Evolutionary conservation across 2,888 invertebrate species (phyloP).

Genomic region (Koerneria pararmatus): DNA sequence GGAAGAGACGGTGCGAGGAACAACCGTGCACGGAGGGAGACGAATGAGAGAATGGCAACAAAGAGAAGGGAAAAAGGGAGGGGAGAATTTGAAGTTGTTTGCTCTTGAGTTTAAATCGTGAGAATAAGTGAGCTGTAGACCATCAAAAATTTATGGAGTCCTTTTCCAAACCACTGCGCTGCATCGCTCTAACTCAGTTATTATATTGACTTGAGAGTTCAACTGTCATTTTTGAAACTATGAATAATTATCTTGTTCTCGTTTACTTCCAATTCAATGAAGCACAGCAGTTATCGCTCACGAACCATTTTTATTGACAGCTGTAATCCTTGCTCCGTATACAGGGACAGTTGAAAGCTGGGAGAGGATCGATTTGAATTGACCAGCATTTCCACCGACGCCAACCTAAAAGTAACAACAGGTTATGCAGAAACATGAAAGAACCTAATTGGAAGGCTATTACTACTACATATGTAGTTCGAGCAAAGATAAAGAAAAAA

Average conservation of each 20-base stretch:
- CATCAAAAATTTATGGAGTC: neutral
- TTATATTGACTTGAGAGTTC: too few species aligned
- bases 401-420: conserved; percentile 33
- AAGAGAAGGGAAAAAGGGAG: too few species aligned
- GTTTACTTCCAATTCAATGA: neutral
- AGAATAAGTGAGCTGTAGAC: neutral
- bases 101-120: too few species aligned
- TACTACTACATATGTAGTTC: too few species aligned
- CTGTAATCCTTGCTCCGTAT: conserved; percentile 48
- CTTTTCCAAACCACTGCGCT: conserved; percentile 20
- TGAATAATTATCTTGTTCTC: neutral
- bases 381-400: conserved; percentile 32
- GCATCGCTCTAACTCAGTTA: neutral
- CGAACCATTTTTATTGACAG: conserved; percentile 35
- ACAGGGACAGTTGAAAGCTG: conserved; percentile 42
- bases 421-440: too few species aligned
- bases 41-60: too few species aligned
- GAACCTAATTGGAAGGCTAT: too few species aligned
- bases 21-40: too few species aligned
- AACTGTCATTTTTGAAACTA: too few species aligned
- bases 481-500: too few species aligned
- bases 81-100: too few species aligned
- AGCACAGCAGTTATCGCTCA: neutral
- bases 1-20: too few species aligned
- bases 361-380: conserved; percentile 39